Base-by-base conservation (phyloP, 2,888 invertebrate species). In the Coenonympha glycerion region DNA sequence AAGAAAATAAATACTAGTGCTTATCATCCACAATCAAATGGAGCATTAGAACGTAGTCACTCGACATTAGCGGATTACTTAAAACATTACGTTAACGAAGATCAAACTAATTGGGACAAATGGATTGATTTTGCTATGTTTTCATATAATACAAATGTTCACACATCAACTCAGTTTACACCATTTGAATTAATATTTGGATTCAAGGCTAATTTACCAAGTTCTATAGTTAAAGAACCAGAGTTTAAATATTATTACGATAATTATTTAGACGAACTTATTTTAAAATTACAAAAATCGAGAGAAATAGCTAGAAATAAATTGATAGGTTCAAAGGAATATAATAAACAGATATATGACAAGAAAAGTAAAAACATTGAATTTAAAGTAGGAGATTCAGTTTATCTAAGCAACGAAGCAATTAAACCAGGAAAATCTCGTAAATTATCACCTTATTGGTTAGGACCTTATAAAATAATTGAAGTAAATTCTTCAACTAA, bases 161-260 rank as follows among this genome's bases (percentile, higher is more conserved):
- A n/a, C n/a, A n/a, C n/a, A n/a, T n/a, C n/a, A n/a, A n/a, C n/a
- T n/a, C n/a, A n/a, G n/a, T n/a, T n/a, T n/a, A n/a, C n/a, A n/a
- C n/a, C n/a, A n/a, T n/a, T n/a, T n/a, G n/a, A n/a, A 63, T 57
- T 71, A 53, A 31, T 70, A 9, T 71, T 66, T 49, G 69, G 69
- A n/a, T 24, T 53, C 26, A 66, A 68, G 59, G 53, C 66, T 5
- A 45, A 49, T 21, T 34, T 65, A 49, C 65, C 64, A 36, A 55
- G 56, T 48, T 56, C 54, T 44, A 52, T 72, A 26, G 54, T 49
- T 8, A 55, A 57, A 52, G 47, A 61, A 56, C 60, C 64, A 8
- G 59, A 68, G 53, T 64, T 64, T 39, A 62, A 61, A 48, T 66
- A 65, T n/a, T n/a, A n/a, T n/a, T n/a, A n/a, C n/a, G n/a, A n/a